Evolutionary conservation across 2,888 invertebrate species (phyloP), one percentile per base, ranked within the genome.

Genomic region (Drosophila subquinaria): DNA sequence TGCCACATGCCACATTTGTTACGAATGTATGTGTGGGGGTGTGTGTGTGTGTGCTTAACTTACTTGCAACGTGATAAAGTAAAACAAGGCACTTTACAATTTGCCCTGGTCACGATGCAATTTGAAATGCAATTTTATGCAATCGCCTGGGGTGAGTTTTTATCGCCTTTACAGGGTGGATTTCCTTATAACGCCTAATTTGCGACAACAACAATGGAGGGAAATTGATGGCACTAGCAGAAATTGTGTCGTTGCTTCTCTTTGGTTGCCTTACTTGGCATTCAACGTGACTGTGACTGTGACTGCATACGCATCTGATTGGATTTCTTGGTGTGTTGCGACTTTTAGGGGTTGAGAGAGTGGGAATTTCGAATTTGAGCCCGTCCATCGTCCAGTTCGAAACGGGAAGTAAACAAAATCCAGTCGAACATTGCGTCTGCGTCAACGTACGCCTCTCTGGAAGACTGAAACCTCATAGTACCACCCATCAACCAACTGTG

Each of bases 41-140:
- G n/a, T 8, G 5, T 35, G 9, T 43, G 15, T 50, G 48, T 15
- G 48, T 50, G 13, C 9, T 30, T n/a, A 30, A 13, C 45, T 38
- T 48, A 43, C 47, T 55, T 65, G 71, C 82, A 79, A 82, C 79
- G 80, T 85, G 79, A 84, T 73, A 69, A 64, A 64, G 52, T 47
- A 66, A 55, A 60, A 48, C 42, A 53, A 78, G 63, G 63, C 81
- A 73, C 79, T 62, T 72, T 70, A 69, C 80, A 85, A 85, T 85
- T 84, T 76, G 73, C 64, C 69, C 86, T 70, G 82, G 84, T 88
- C 88, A 84, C 88, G 88, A 83, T 84, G 88, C 88, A 88, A 72
- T 85, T 82, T 73, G 33, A 74, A 84, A 85, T 84, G 88, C 84
- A 88, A 76, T 84, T 84, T 85, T 74, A 87, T 81, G 85, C 83